These are phyloP conservation scores for Macrotis lagotis DNA, from an alignment of 2,113 vertebrate genomes.

Conservation along the genomic window DNA sequence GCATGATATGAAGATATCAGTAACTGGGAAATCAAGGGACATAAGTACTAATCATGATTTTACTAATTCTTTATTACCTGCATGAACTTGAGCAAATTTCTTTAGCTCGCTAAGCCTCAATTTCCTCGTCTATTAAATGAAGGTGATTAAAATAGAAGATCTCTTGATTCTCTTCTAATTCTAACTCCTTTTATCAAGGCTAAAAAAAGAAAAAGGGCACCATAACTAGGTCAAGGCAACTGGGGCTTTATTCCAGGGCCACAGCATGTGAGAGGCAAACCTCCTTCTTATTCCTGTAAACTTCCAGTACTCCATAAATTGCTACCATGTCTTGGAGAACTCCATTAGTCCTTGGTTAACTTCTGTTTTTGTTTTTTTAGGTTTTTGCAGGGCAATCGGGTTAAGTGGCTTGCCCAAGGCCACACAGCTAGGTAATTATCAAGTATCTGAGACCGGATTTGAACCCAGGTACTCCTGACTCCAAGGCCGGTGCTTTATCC, in stretches of 20 bases:
- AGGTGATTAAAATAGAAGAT: no score
- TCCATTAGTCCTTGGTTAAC: no score
- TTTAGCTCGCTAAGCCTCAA: not conserved
- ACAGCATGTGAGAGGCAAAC: not conserved
- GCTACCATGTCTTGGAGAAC: not conserved
- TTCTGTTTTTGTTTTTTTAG: no score
- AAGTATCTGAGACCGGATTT: no score
- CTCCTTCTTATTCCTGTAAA: not conserved
- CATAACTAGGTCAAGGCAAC: not conserved
- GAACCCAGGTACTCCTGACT: no score
- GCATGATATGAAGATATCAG: not conserved
- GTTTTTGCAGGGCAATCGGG: no score
- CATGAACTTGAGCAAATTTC: not conserved
- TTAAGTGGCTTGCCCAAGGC: no score
- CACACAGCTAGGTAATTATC: no score
- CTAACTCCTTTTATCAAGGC: not conserved
- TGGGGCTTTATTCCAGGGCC: not conserved
- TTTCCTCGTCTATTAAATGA: not conserved
- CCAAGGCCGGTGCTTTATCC: no score
- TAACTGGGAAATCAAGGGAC: not conserved
- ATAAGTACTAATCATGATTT: not conserved
- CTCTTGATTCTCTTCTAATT: no score
- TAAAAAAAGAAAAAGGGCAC: not conserved
- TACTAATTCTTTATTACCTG: not conserved
- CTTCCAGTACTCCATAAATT: not conserved